Base-by-base conservation (phyloP, 53 echinoderm and acorn worm genomes). In the Temnopleurus reevesii region DNA sequence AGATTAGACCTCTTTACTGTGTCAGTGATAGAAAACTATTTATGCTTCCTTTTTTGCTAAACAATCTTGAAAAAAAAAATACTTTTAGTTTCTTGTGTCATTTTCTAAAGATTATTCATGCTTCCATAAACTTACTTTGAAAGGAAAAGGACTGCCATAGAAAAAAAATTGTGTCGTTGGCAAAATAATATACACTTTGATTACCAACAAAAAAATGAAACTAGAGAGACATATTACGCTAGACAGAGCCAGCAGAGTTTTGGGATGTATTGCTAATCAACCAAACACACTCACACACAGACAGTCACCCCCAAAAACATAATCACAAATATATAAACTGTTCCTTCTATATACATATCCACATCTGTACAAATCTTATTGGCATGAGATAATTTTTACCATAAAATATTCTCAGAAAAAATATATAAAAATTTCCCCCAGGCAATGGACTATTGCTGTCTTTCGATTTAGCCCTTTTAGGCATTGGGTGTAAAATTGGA, bases 321-420 rank as follows among this genome's bases (percentile, higher is more conserved):
- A n/a, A n/a, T 45, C 26, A 59, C 59, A 44, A 85, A 85, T 59
- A 85, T 85, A 61, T 44, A 25, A 0, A n/a, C 9, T 85, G 36
- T 44, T 27, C 8, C 2, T 36, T 31, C 28, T 85, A 85, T 85
- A 23, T 60, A 85, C 61, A 85, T 83, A 83, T 83, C 3, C 53
- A 83, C 83, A 83, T 36, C 34, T 85, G 61, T 85, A 85, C 86
- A 85, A 85, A n/a, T 24, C 59, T 85, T 6, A 38, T 25, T 60
- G 83, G 53, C 51, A n/a, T n/a, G 81, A 81, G 81, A 81, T 24
- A 64, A 36, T 64, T 15, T 71, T 71, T 13, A 79, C 79, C 28
- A 49, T 46, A 49, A 79, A 79, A 79, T 49, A 79, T 79, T 49
- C 17, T 47, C 13, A 77, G 1, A 79, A 46, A 21, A 8, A 79